Conservation (phyloP, 2,797 vertebrate genomes). For the Melanogrammus aeglefinus region DNA sequence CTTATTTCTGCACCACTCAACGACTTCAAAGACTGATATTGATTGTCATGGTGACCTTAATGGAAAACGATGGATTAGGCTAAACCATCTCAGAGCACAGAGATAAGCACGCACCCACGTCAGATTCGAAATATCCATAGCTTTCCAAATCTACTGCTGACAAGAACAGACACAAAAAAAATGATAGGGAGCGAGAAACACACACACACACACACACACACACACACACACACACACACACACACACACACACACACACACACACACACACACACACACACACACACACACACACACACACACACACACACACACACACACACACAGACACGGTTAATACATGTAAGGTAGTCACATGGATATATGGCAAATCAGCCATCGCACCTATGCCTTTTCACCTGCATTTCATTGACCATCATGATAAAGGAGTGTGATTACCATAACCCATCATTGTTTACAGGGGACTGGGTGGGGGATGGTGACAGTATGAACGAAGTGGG, state of each 20-base stretch:
- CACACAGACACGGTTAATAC: not conserved
- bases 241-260: not conserved
- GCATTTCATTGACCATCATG: slow-evolving; percentile 47
- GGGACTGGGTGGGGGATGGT: slow-evolving; percentile 58
- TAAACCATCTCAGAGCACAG: slow-evolving; percentile 67
- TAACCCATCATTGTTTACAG: slow-evolving; percentile 52
- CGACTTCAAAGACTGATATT: slow-evolving; percentile 61
- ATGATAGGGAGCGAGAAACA: slow-evolving; percentile 11
- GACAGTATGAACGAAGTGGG: slow-evolving; percentile 46
- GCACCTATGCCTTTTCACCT: slow-evolving; percentile 4
- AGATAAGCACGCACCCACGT: slow-evolving; percentile 49
- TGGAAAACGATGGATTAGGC: slow-evolving; percentile 79
- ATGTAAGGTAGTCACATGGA: slow-evolving; percentile 17
- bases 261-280: slow-evolving; percentile 2
- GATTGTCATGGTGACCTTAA: slow-evolving; percentile 87
- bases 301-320: not conserved
- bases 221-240: not conserved
- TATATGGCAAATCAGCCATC: slow-evolving; percentile 23
- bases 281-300: no score
- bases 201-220: not conserved
- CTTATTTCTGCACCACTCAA: slow-evolving; percentile 50
- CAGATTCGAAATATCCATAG: slow-evolving; percentile 49
- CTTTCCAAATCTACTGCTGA: slow-evolving; percentile 34
- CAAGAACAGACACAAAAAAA: slow-evolving; percentile 10
- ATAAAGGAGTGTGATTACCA: slow-evolving; percentile 34